Evolutionary conservation across 2,113 vertebrate species (phyloP).

Genomic region (Hippocampus abdominalis): DNA sequence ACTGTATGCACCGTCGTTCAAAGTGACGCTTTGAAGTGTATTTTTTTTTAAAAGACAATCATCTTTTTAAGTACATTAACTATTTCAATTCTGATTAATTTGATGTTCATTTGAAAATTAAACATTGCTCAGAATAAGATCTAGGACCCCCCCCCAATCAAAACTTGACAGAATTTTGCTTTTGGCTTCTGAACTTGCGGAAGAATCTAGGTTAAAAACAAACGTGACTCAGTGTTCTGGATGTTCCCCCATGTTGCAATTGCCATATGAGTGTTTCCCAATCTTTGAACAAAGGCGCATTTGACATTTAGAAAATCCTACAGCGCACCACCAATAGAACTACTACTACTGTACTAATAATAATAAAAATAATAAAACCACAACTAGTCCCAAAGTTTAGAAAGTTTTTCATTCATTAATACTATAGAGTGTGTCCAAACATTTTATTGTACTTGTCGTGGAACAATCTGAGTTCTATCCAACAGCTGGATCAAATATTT

Average conservation of each 20-base stretch:
- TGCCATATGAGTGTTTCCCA: neutral
- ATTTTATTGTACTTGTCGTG: neutral
- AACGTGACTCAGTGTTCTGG: conserved; percentile 8
- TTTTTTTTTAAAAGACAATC: no score
- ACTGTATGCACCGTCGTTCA: neutral
- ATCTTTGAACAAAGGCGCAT: neutral
- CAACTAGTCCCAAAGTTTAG: no score
- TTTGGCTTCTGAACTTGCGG: neutral
- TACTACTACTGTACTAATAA: no score
- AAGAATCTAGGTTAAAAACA: conserved; percentile 18
- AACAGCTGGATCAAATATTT: neutral
- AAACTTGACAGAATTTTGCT: no score
- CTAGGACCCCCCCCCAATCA: no score
- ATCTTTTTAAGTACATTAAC: no score
- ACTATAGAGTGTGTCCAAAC: neutral
- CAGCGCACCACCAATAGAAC: neutral
- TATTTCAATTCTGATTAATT: no score
- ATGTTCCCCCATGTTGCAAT: conserved; percentile 40
- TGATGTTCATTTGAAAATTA: no score
- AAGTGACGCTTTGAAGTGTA: no score
- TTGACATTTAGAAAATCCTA: neutral
- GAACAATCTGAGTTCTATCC: neutral
- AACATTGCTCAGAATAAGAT: no score
- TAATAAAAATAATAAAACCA: no score
- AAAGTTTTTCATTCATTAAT: neutral